These are phyloP conservation scores for Nyctalus aviator DNA, from an alignment of 2,797 vertebrate genomes.

Conservation along the genomic window DNA sequence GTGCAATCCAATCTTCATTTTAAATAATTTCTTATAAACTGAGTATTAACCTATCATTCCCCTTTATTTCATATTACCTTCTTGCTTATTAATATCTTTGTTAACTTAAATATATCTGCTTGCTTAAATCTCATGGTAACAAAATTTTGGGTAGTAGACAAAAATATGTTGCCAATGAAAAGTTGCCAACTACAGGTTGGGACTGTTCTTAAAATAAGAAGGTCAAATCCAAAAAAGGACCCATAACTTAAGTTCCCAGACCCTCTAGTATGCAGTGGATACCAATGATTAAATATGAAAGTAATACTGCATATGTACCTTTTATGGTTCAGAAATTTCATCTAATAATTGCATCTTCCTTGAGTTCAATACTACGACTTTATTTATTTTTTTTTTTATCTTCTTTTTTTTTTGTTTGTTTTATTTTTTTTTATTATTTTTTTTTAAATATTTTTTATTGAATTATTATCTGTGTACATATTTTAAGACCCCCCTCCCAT, in stretches of 20 bases:
- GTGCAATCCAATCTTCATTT: background rate
- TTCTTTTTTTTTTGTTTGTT: too few species aligned
- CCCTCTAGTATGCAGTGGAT: background rate
- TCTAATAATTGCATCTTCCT: background rate
- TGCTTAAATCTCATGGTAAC: slow-evolving; percentile 33
- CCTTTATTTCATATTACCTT: slow-evolving; percentile 43
- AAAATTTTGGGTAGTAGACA: slow-evolving; percentile 16
- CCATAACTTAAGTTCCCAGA: slow-evolving; percentile 24
- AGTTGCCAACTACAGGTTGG: slow-evolving; percentile 50
- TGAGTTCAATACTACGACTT: slow-evolving; percentile 32
- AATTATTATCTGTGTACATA: too few species aligned
- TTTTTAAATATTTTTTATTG: too few species aligned
- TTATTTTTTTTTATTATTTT: too few species aligned
- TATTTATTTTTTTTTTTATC: too few species aligned
- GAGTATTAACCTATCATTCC: background rate
- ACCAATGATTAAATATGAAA: slow-evolving; percentile 24
- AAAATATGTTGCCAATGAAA: slow-evolving; percentile 33
- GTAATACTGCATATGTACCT: background rate
- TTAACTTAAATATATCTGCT: slow-evolving; percentile 54
- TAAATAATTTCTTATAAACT: slow-evolving; percentile 33
- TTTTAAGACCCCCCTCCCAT: too few species aligned
- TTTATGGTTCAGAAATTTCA: slow-evolving; percentile 38
- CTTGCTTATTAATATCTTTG: background rate
- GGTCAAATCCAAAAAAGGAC: slow-evolving; percentile 50
- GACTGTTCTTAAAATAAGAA: slow-evolving; percentile 67